These are phyloP conservation scores for Eurypyga helias DNA, from an alignment of 2,113 vertebrate species.

Conservation along the genomic window DNA sequence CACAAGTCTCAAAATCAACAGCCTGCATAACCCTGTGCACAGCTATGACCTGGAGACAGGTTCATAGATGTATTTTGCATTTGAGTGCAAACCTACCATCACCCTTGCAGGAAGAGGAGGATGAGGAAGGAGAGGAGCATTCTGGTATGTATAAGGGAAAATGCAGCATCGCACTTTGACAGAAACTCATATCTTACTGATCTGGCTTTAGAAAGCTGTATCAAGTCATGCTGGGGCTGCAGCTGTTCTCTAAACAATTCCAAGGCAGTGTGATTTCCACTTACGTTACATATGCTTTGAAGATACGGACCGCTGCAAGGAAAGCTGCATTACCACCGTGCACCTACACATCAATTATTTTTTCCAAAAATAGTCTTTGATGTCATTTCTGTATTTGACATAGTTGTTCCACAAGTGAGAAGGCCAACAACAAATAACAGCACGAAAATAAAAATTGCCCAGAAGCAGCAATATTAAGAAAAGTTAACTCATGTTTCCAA, in stretches of 20 bases:
- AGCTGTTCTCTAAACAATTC: neutral
- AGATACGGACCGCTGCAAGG: neutral
- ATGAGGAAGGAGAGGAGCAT: neutral
- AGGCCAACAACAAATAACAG: neutral
- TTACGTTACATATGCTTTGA: neutral
- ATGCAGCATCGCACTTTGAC: neutral
- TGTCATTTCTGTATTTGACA: neutral
- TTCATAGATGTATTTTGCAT: neutral
- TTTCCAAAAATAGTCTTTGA: neutral
- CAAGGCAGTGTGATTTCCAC: neutral
- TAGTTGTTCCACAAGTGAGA: neutral
- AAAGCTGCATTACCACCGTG: neutral
- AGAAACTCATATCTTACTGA: neutral
- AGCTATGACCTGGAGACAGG: neutral
- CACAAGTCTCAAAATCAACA: neutral
- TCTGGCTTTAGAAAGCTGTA: neutral
- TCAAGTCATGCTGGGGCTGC: neutral
- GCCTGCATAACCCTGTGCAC: neutral
- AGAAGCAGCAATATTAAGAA: neutral
- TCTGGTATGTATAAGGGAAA: neutral
- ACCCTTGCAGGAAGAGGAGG: neutral
- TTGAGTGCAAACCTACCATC: neutral
- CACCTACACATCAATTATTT: neutral
- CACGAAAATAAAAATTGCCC: neutral
- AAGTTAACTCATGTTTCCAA: neutral